phyloP scores from a whole-genome alignment of 2,888 invertebrate species.

The Acanthosepion pharaonis region DNA sequence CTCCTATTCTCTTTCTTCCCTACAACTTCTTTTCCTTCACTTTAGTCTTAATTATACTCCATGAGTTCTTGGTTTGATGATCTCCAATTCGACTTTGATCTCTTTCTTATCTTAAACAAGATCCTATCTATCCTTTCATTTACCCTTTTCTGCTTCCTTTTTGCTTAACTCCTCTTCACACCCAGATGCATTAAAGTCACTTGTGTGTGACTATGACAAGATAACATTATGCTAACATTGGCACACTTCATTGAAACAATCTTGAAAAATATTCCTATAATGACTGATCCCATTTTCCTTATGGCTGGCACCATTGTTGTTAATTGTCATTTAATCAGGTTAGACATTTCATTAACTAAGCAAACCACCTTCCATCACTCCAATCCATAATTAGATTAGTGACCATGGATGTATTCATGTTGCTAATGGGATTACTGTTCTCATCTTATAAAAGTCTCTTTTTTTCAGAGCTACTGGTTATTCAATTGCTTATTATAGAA shows the following conservation, averaged over 20 bases:
- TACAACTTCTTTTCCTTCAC: not conserved
- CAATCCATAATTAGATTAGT: not conserved
- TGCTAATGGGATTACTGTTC: not conserved
- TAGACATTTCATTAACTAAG: not conserved
- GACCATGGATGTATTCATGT: not conserved
- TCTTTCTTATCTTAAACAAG: too few relatives aligned
- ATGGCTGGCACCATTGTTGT: not conserved
- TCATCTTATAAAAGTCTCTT: not conserved
- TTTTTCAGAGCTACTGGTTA: not conserved
- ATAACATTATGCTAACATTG: not conserved
- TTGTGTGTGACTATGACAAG: not conserved
- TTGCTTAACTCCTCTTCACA: not conserved
- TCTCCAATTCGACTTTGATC: not conserved
- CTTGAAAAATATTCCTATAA: not conserved
- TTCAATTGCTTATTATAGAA: not conserved
- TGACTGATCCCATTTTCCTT: not conserved
- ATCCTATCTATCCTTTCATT: too few relatives aligned
- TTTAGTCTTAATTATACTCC: not conserved
- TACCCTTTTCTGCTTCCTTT: not conserved
- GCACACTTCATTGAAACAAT: not conserved
- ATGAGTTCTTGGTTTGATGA: not conserved
- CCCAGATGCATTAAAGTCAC: not conserved
- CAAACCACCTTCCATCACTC: not conserved
- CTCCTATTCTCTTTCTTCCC: not conserved
- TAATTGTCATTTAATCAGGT: slow-evolving; percentile 18